Conservation (phyloP, 1,140 invertebrate species). For the Steinernema khuongi region DNA sequence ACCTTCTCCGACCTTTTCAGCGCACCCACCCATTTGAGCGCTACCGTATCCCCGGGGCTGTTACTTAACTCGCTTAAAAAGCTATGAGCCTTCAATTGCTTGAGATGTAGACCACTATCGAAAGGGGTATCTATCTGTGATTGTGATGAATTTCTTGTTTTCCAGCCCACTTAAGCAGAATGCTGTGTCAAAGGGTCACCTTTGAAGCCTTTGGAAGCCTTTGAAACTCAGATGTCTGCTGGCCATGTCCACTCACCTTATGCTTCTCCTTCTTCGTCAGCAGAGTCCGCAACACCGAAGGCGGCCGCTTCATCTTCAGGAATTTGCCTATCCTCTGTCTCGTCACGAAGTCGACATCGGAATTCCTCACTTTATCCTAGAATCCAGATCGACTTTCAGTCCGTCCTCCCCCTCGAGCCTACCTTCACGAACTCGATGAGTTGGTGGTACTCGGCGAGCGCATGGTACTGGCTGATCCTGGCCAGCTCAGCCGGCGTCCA, state of each 20-base stretch:
- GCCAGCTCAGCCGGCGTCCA: neutral
- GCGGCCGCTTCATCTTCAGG: constrained; percentile 23
- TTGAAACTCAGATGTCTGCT: neutral
- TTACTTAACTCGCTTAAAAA: no score
- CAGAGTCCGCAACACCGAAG: neutral
- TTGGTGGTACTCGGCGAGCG: neutral
- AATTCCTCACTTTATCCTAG: constrained; percentile 26
- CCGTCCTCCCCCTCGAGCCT: neutral
- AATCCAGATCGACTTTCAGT: neutral
- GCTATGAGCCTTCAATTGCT: no score
- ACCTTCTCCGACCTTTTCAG: no score
- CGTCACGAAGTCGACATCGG: constrained; percentile 19
- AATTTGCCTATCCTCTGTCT: constrained; percentile 11
- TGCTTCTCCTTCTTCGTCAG: neutral
- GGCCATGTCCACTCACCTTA: neutral
- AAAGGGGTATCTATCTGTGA: no score
- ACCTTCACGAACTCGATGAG: neutral
- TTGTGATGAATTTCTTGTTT: no score
- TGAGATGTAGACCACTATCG: no score
- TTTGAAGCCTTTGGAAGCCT: neutral
- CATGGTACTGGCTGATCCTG: neutral
- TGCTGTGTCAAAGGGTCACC: constrained; percentile 24
- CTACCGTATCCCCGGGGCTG: no score
- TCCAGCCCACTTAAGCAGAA: constrained; percentile 20
- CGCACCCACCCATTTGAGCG: no score